These are phyloP conservation scores for Artibeus jamaicensis DNA, from an alignment of 2,797 vertebrate species.

Conservation along the genomic window DNA sequence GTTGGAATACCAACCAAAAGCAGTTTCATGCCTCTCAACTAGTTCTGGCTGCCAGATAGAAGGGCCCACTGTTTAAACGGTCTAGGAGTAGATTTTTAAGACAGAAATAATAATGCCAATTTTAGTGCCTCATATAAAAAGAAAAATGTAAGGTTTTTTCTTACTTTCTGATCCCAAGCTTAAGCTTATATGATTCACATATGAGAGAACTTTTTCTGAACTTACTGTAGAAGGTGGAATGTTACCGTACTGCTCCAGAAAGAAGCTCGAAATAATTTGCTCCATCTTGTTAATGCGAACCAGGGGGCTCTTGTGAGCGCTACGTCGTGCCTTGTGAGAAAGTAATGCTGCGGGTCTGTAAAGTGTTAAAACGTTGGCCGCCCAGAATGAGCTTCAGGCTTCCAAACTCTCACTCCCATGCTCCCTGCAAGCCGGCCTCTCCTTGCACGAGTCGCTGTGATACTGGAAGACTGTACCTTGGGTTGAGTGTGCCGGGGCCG, in stretches of 20 bases:
- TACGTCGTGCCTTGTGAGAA: neutral
- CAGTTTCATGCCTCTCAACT: neutral
- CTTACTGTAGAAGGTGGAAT: neutral
- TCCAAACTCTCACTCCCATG: neutral
- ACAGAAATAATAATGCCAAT: neutral
- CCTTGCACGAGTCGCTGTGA: neutral
- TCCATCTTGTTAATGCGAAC: neutral
- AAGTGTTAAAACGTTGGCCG: neutral
- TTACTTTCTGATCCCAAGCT: neutral
- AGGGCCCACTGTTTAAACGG: neutral
- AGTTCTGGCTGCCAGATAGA: neutral
- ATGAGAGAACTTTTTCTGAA: neutral
- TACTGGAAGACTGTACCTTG: neutral
- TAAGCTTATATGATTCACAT: neutral
- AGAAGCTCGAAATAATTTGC: neutral
- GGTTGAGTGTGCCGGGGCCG: neutral
- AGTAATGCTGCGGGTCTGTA: neutral
- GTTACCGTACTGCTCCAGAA: neutral
- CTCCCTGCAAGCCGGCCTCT: neutral
- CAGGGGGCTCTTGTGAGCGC: neutral
- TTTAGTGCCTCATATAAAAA: neutral
- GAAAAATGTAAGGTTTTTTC: neutral
- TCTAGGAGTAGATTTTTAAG: conserved; percentile 17
- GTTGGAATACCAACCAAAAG: neutral
- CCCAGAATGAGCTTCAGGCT: neutral